Conservation (phyloP, 2,113 vertebrate genomes). For the Neoarius graeffei region DNA sequence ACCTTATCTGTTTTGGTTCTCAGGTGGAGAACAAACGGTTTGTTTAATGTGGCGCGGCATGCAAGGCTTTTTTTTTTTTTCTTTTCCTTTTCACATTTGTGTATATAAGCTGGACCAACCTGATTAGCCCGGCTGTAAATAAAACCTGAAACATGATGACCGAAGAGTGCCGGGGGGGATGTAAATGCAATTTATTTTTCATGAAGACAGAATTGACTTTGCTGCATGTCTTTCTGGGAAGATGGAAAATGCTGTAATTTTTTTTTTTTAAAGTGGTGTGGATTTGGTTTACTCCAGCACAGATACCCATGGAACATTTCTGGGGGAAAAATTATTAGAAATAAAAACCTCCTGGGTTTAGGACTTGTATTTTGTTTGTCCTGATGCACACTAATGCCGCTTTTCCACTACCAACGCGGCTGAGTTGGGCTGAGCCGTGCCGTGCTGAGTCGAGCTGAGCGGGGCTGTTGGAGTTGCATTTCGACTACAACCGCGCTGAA, state of each 20-base stretch:
- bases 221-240: background rate
- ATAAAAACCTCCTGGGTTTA: background rate
- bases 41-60: background rate
- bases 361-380: background rate
- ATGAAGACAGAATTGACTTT: background rate
- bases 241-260: slow-evolving; percentile 2
- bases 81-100: background rate
- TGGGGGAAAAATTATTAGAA: background rate
- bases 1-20: background rate
- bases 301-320: background rate
- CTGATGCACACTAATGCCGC: too few relatives aligned
- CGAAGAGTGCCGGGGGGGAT: background rate
- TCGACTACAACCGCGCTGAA: too few relatives aligned
- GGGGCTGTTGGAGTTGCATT: too few relatives aligned
- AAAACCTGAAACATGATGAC: background rate
- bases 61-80: background rate
- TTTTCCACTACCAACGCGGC: too few relatives aligned
- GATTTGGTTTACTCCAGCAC: background rate
- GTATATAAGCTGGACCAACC: background rate
- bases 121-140: background rate
- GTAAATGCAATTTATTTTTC: background rate
- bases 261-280: background rate
- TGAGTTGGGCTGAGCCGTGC: too few relatives aligned
- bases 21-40: slow-evolving; percentile 16
- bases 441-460: too few relatives aligned